Conservation (phyloP, 2,888 invertebrate genomes). For the Drosophila gaucha region DNA sequence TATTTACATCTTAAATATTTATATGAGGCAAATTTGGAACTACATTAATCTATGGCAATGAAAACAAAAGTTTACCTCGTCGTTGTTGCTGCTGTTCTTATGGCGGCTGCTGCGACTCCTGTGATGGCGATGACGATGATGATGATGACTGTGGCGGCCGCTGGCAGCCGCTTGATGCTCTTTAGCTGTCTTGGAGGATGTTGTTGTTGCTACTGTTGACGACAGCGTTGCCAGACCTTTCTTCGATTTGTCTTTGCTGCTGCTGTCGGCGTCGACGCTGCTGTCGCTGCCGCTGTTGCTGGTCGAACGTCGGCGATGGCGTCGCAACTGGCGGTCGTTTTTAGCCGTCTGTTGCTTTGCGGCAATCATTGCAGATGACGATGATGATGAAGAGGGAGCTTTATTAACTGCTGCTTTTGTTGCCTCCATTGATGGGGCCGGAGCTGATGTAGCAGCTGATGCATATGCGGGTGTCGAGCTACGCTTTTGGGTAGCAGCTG, state of each 20-base stretch:
- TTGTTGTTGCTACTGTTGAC: background rate
- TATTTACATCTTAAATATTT: conserved; percentile 24
- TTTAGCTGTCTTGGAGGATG: conserved; percentile 14
- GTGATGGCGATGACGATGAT: conserved; percentile 45
- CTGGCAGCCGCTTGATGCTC: conserved; percentile 16
- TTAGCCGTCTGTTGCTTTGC: conserved; percentile 34
- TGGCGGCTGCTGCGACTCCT: conserved; percentile 42
- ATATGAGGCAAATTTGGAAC: conserved; percentile 15
- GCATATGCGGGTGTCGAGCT: conserved; percentile 16
- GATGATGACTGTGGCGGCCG: conserved; percentile 32
- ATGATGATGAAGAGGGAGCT: conserved; percentile 23
- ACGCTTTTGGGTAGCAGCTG: conserved; percentile 24
- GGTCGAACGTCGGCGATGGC: conserved; percentile 52
- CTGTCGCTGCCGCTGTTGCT: conserved; percentile 43
- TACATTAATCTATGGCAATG: conserved; percentile 12
- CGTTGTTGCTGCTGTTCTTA: conserved; percentile 31
- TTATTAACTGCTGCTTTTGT: background rate
- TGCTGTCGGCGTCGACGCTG: conserved; percentile 10
- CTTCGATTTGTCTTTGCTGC: conserved; percentile 34
- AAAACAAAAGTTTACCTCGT: conserved; percentile 53
- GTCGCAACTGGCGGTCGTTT: conserved; percentile 38
- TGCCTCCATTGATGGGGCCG: conserved; percentile 8
- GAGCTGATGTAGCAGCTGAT: conserved; percentile 7
- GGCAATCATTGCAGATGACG: conserved; percentile 10
- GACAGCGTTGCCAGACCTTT: conserved; percentile 23